These are phyloP conservation scores for Drosophila diplacantha DNA, from an alignment of 2,888 invertebrate genomes.

Conservation along the genomic window DNA sequence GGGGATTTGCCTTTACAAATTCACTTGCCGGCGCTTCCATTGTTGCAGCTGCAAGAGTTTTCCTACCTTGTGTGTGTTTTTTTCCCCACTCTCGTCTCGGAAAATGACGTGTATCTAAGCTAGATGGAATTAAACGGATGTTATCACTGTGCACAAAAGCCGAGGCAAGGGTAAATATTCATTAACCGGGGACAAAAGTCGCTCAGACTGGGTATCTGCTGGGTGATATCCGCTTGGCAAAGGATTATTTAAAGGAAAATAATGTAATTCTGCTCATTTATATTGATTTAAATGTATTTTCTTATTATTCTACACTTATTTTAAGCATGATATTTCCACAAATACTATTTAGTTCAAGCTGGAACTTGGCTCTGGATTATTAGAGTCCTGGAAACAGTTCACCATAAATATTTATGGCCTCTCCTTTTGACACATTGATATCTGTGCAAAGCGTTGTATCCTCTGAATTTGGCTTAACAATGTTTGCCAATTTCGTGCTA, in stretches of 20 bases:
- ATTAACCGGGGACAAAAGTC: background rate
- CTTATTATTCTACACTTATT: too few species aligned
- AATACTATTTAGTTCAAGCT: background rate
- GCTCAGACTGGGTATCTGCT: background rate
- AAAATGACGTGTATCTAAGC: background rate
- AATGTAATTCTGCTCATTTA: too few species aligned
- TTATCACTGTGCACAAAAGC: slow-evolving; percentile 15
- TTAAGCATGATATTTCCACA: background rate
- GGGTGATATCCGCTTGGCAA: too few species aligned
- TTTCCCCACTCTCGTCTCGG: background rate
- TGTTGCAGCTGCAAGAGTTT: slow-evolving; percentile 12
- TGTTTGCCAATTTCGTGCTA: slow-evolving; percentile 1
- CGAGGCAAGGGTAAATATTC: background rate
- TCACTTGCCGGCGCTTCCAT: slow-evolving; percentile 34
- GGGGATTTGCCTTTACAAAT: slow-evolving; percentile 34
- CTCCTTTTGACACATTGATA: background rate
- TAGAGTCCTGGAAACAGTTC: background rate
- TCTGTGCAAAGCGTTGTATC: background rate
- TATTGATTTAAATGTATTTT: background rate
- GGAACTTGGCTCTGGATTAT: background rate
- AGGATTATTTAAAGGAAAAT: too few species aligned
- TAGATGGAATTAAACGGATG: slow-evolving; percentile 15
- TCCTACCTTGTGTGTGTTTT: background rate
- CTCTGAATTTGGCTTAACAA: background rate
- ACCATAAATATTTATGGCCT: too few species aligned